Conservation (phyloP, 2,888 invertebrate species). For the Phania funesta region DNA sequence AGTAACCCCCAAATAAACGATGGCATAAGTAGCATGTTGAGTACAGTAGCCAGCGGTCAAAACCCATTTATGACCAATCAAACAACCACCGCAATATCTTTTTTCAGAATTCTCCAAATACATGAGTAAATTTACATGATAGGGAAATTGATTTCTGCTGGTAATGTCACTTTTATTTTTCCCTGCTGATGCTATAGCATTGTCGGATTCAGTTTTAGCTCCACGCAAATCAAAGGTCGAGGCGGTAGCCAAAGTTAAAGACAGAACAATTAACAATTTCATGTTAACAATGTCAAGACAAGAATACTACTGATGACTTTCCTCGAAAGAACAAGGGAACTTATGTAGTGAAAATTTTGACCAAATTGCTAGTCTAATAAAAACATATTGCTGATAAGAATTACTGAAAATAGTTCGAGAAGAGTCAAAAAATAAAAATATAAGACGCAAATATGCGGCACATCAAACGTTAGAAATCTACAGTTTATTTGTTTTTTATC, state of each 20-base stretch:
- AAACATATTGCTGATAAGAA: no score
- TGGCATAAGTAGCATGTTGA: constrained; percentile 69
- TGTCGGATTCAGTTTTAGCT: background rate
- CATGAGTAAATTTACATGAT: constrained; percentile 70
- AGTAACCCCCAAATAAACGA: constrained; percentile 73
- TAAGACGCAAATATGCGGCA: no score
- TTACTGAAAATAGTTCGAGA: no score
- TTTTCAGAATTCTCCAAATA: constrained; percentile 60
- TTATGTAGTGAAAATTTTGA: background rate
- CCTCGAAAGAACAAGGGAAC: background rate
- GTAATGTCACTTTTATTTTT: background rate
- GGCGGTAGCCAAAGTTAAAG: background rate
- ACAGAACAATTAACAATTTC: constrained; percentile 5
- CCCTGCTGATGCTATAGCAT: no score
- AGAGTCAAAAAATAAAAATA: no score
- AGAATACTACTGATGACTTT: background rate
- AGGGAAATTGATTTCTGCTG: constrained; percentile 67
- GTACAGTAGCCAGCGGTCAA: constrained; percentile 77
- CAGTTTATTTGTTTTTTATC: no score
- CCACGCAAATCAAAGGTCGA: background rate
- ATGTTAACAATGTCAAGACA: background rate
- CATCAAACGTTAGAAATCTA: no score
- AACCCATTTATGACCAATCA: constrained; percentile 73
- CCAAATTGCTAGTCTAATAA: no score
- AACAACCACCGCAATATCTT: constrained; percentile 75